Conservation (phyloP, 1,140 invertebrate genomes). For the Drosophila micromelanica region DNA sequence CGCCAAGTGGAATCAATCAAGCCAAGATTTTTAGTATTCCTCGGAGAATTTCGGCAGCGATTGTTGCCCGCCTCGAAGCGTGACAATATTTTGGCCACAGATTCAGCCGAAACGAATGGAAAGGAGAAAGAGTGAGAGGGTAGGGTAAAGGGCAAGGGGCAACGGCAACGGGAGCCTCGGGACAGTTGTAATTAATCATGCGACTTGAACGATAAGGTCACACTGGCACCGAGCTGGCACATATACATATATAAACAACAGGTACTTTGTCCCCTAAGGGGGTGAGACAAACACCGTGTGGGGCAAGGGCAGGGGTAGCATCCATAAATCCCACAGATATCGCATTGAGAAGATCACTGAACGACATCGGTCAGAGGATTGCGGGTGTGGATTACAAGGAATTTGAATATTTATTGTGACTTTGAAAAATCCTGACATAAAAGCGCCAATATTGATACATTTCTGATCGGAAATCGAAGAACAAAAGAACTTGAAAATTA, state of each 20-base stretch:
- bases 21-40: conserved; percentile 50
- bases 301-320: conserved; percentile 21
- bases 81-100: conserved; percentile 81
- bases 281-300: conserved; percentile 16
- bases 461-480: conserved; percentile 25
- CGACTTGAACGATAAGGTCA: conserved; percentile 45
- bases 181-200: conserved; percentile 52
- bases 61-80: conserved; percentile 56
- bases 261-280: conserved; percentile 47
- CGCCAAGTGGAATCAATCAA: conserved; percentile 80
- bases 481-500: conserved; percentile 1
- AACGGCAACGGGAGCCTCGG: conserved; percentile 27
- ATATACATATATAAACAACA: conserved; percentile 25
- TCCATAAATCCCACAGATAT: conserved; percentile 70
- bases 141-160: not conserved
- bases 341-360: conserved; percentile 52
- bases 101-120: conserved; percentile 63
- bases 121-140: not conserved
- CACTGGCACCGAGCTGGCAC: conserved; percentile 9
- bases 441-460: conserved; percentile 71
- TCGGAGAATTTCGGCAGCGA: conserved; percentile 52
- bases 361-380: conserved; percentile 20
- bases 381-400: conserved; percentile 52
- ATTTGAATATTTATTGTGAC: conserved; percentile 69
- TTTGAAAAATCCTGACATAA: conserved; percentile 60